These are phyloP conservation scores for Sebastiscus tertius DNA, from an alignment of 2,797 vertebrate species.

Conservation along the genomic window DNA sequence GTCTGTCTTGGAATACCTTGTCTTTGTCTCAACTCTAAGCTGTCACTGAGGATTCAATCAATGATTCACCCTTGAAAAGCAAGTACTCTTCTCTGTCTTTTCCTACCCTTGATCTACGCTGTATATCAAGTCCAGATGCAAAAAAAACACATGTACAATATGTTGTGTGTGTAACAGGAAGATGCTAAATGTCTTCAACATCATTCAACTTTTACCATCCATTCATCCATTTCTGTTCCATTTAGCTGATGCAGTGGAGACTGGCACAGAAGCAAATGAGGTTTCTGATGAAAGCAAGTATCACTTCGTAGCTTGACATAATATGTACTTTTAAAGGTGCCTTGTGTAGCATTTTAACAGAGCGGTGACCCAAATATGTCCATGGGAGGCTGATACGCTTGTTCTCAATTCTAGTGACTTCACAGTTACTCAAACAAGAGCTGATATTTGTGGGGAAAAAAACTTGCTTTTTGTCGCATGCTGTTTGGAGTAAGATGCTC, in stretches of 20 bases:
- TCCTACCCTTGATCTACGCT: conserved; percentile 5
- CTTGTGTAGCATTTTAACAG: conserved; percentile 38
- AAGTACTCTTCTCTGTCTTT: conserved; percentile 76
- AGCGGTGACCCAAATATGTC: neutral
- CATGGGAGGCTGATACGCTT: neutral
- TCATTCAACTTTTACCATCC: conserved; percentile 21
- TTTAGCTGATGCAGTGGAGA: conserved; percentile 75
- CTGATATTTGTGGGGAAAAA: neutral
- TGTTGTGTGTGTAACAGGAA: conserved; percentile 5
- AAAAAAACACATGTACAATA: neutral
- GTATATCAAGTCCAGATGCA: neutral
- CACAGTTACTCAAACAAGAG: neutral
- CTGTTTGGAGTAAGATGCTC: neutral
- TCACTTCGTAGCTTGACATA: conserved; percentile 29
- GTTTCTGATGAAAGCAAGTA: conserved; percentile 85
- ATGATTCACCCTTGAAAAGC: conserved; percentile 84
- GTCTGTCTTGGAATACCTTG: conserved; percentile 25
- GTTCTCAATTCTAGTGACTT: neutral
- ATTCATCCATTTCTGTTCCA: conserved; percentile 50
- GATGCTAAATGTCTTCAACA: neutral
- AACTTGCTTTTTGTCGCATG: neutral
- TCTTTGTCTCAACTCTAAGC: conserved; percentile 73
- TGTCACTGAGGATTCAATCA: conserved; percentile 79
- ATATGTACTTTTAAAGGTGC: conserved; percentile 36
- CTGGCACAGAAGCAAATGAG: conserved; percentile 72